Conservation (phyloP, 2,888 invertebrate species). For the Acrocera orbiculus region DNA sequence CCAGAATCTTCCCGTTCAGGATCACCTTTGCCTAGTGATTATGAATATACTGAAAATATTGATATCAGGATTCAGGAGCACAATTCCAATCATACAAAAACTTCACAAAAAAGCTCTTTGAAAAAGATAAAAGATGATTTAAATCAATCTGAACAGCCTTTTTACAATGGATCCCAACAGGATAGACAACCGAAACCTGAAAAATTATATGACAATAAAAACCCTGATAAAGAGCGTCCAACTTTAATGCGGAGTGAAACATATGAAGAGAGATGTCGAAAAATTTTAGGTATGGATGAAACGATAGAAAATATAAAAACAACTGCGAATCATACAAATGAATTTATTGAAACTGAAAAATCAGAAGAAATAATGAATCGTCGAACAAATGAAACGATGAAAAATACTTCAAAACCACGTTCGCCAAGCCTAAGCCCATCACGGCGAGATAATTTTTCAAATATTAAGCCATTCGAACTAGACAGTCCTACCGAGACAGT, state of each 20-base stretch:
- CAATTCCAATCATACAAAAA: too few relatives aligned
- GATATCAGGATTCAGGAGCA: too few relatives aligned
- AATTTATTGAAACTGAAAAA: conserved; percentile 8
- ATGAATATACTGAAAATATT: conserved; percentile 24
- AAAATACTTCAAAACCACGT: conserved; percentile 26
- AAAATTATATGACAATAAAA: conserved; percentile 12
- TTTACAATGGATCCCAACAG: too few relatives aligned
- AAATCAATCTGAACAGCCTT: too few relatives aligned
- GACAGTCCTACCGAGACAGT: too few relatives aligned
- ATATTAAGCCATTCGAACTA: too few relatives aligned
- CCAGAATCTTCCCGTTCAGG: conserved; percentile 20
- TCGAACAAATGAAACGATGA: conserved; percentile 14
- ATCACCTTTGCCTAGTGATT: conserved; percentile 39
- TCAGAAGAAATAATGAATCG: conserved; percentile 12
- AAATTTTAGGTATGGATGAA: conserved; percentile 44
- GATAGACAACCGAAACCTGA: not conserved
- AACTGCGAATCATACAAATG: not conserved
- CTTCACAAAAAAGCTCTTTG: not conserved
- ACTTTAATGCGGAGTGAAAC: conserved; percentile 48
- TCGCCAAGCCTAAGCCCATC: conserved; percentile 22
- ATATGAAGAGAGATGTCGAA: conserved; percentile 52
- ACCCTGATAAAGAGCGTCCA: conserved; percentile 35
- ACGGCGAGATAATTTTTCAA: too few relatives aligned
- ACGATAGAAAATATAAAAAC: not conserved
- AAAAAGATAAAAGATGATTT: too few relatives aligned